Percentiles rank a stretch among this genome's conserved stretches.
Evolutionary conservation across 2,888 invertebrate genomes (phyloP).

Genomic region (Caenorhabditis doughertyi): DNA sequence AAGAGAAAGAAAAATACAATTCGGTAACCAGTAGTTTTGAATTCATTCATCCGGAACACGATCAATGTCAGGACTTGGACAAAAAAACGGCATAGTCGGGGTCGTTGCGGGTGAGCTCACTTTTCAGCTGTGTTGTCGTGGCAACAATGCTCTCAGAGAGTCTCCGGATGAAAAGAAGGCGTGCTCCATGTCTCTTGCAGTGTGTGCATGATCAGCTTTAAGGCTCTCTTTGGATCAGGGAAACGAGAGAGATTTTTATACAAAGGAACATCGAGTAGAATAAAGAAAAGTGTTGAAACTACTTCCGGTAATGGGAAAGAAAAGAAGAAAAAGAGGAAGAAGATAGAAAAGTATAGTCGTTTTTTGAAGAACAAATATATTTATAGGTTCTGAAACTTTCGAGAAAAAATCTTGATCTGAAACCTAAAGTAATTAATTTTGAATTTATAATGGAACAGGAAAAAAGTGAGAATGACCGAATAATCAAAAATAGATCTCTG

Average conservation of each 20-base stretch:
- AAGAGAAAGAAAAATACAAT: background rate
- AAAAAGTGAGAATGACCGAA: too few species aligned
- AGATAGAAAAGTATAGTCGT: background rate
- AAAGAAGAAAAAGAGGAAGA: slow-evolving; percentile 9
- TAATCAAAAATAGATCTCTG: too few species aligned
- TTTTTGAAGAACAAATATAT: background rate
- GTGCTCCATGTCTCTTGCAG: slow-evolving; percentile 22
- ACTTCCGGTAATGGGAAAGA: slow-evolving; percentile 38
- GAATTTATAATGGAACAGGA: too few species aligned
- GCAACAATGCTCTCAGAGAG: slow-evolving; percentile 47
- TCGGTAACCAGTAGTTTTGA: background rate
- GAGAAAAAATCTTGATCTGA: too few species aligned
- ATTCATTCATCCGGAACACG: slow-evolving; percentile 25
- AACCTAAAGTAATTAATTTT: too few species aligned
- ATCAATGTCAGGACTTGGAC: slow-evolving; percentile 40
- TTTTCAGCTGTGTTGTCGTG: slow-evolving; percentile 60
- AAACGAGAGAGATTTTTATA: slow-evolving; percentile 23
- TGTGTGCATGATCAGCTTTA: slow-evolving; percentile 44
- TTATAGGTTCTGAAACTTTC: background rate
- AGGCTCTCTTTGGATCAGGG: slow-evolving; percentile 3
- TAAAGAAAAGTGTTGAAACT: slow-evolving; percentile 50
- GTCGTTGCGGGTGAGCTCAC: slow-evolving; percentile 10
- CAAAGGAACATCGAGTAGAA: slow-evolving; percentile 49
- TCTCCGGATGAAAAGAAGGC: slow-evolving; percentile 25
- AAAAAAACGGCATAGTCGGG: slow-evolving; percentile 6